Conservation (phyloP, 2,113 vertebrate species). For the Pelobates fuscus region DNA sequence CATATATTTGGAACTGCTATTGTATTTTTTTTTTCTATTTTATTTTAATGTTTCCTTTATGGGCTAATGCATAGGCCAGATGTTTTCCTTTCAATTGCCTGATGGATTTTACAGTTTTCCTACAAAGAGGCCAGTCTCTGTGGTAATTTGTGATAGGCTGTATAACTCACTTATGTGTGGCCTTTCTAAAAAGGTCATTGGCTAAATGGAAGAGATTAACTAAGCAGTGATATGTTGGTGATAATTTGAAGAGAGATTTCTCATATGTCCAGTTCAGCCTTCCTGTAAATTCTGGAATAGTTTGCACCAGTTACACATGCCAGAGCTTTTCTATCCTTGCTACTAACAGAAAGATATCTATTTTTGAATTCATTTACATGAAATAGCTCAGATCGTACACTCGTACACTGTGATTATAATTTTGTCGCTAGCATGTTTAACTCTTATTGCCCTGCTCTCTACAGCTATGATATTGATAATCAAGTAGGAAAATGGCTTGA, state of each 20-base stretch:
- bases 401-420: too few relatives aligned
- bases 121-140: not conserved
- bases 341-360: too few relatives aligned
- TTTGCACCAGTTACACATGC: not conserved
- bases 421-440: too few relatives aligned
- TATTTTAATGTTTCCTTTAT: slow-evolving; percentile 6
- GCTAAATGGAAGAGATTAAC: not conserved
- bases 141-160: not conserved
- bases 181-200: not conserved
- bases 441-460: too few relatives aligned
- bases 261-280: not conserved
- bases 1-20: slow-evolving; percentile 28
- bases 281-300: not conserved
- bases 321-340: too few relatives aligned
- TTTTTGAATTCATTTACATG: too few relatives aligned
- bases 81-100: slow-evolving; percentile 34
- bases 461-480: too few relatives aligned
- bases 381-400: too few relatives aligned
- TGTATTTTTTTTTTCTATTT: slow-evolving; percentile 23
- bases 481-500: too few relatives aligned
- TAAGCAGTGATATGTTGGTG: not conserved
- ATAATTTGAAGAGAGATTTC: not conserved
- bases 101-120: slow-evolving; percentile 29
- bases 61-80: slow-evolving; percentile 37
- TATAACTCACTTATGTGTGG: not conserved